Evolutionary conservation across 37 sponge, comb jelly and placozoan species (phyloP), one percentile per base, ranked within the genome.

Genomic region (Chondrilla cf. caribensis): DNA sequence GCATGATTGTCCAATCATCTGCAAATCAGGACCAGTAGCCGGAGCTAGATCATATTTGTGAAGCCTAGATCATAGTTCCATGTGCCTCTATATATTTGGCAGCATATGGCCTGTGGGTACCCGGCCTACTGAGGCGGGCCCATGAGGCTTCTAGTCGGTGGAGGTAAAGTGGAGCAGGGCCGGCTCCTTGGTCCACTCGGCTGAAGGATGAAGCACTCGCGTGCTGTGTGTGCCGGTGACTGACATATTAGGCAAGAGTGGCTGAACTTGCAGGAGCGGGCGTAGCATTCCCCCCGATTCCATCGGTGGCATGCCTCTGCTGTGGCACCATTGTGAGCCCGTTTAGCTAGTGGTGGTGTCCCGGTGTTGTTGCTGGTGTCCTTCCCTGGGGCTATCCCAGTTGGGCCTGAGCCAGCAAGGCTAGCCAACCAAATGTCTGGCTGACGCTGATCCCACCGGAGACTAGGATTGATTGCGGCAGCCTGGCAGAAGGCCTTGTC

Each of bases 401-500:
- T 17, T 2, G 24, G 76, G 2, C 24, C 24, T 5, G 24, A 31
- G 25, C 36, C 44, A 40, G 76, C 76, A 38, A 73, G 19, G 76
- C 38, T 36, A 25, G 76, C 76, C 44, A 73, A 43, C 76, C 76
- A 73, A 21, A 39, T 73, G 76, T 73, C 76, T 73, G 76, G 76
- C 43, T 73, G 37, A 2, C 76, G 8, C 25, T 37, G 42, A 40
- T 73, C 76, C 76, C 76, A 73, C 5, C 25, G 41, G 44, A 73
- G 76, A 43, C 38, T 36, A 7, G 76, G 76, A n/a, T 73, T 39
- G n/a, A 73, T 18, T 3, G 76, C 76, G 36, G 76, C 76, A 0
- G 76, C 43, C 76, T 73, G 76, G 22, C 80, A 25, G 80, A 79
- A 79, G 38, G 60, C 38, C 31, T 35, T 58, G 58, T 79, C 80